A percentile compares a stretch with the other conserved stretches of the same genome.
phyloP scores from a whole-genome alignment of 2,113 vertebrate genomes.

The Nansenia antarctica region DNA sequence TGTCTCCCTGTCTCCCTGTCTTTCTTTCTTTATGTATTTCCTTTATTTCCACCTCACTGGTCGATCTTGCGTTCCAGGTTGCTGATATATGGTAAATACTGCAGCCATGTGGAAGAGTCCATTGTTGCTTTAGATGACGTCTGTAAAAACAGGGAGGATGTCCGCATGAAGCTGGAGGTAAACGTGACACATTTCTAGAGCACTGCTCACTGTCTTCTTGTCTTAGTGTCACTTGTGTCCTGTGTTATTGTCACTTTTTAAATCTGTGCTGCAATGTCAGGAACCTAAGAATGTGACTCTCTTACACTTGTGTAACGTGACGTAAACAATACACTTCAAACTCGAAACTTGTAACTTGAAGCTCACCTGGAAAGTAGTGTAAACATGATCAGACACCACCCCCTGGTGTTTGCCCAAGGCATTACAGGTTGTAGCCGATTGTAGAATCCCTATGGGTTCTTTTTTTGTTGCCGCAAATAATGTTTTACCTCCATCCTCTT shows the following conservation, averaged over 20 bases:
- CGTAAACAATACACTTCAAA: too few relatives aligned
- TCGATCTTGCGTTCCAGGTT: slow-evolving; percentile 76
- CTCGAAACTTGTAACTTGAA: too few relatives aligned
- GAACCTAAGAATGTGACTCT: too few relatives aligned
- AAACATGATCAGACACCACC: slow-evolving; percentile 33
- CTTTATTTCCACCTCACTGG: background rate
- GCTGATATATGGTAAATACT: slow-evolving; percentile 96
- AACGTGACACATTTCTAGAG: too few relatives aligned
- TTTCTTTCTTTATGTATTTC: background rate
- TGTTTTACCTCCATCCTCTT: too few relatives aligned
- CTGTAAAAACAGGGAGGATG: slow-evolving; percentile 93
- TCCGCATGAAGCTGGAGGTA: slow-evolving; percentile 94
- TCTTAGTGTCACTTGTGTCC: too few relatives aligned
- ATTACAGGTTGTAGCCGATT: slow-evolving; percentile 18
- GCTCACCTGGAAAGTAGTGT: too few relatives aligned
- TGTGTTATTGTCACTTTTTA: too few relatives aligned
- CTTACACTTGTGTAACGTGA: too few relatives aligned
- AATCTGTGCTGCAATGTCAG: too few relatives aligned
- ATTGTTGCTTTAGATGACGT: slow-evolving; percentile 89
- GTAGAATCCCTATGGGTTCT: background rate
- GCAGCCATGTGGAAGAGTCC: slow-evolving; percentile 92
- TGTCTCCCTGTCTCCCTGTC: background rate
- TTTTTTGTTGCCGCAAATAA: background rate
- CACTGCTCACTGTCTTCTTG: background rate
- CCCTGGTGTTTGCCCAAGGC: slow-evolving; percentile 48